These are phyloP conservation scores for Epinephelus moara DNA, from an alignment of 2,113 vertebrate species.

Conservation along the genomic window DNA sequence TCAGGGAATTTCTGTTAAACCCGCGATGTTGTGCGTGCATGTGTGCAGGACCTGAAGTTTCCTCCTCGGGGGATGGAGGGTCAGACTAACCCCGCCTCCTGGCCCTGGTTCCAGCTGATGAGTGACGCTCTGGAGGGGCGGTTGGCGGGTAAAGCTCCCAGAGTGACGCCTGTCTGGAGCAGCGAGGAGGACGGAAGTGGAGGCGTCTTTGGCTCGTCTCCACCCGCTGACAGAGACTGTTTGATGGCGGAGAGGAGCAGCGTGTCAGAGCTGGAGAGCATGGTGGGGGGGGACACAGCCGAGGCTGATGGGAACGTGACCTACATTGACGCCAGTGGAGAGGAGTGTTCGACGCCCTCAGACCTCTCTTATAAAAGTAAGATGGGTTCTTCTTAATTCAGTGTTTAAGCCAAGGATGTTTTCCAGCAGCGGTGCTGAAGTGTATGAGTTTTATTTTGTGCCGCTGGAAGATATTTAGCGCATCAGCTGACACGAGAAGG, in stretches of 20 bases:
- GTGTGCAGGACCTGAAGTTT: conserved; percentile 76
- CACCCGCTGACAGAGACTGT: conserved; percentile 65
- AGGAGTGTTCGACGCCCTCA: conserved; percentile 73
- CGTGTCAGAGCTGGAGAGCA: conserved; percentile 72
- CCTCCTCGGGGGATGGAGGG: conserved; percentile 79
- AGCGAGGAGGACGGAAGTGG: conserved; percentile 64
- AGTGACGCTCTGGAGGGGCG: conserved; percentile 81
- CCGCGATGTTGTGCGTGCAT: not conserved
- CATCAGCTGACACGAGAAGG: no score
- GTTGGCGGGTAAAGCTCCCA: conserved; percentile 70
- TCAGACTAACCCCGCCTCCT: conserved; percentile 79
- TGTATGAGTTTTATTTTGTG: no score
- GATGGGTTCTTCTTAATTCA: not conserved
- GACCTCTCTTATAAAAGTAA: conserved; percentile 78
- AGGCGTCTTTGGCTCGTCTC: conserved; percentile 59
- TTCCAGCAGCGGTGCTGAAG: no score
- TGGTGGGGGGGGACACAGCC: conserved; percentile 46
- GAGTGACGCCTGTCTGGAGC: conserved; percentile 75
- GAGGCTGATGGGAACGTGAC: conserved; percentile 67
- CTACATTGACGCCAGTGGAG: conserved; percentile 79
- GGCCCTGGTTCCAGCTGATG: conserved; percentile 86
- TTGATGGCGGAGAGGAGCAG: conserved; percentile 60
- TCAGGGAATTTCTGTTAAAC: no score
- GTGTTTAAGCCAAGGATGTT: no score
- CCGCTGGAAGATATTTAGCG: no score